These are phyloP conservation scores for Epicampocera succincta DNA, from an alignment of 2,888 invertebrate species.

Conservation along the genomic window DNA sequence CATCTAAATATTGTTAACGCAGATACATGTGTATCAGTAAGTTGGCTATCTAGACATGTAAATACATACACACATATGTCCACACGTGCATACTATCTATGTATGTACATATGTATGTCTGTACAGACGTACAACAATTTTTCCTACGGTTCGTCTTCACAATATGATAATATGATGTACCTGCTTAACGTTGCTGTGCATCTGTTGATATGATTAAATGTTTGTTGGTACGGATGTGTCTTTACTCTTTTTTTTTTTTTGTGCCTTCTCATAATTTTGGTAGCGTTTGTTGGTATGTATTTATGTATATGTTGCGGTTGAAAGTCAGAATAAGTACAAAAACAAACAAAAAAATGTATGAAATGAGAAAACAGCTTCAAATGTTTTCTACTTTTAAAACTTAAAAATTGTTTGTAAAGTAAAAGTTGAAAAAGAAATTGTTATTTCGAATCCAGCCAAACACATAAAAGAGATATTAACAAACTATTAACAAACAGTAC, in stretches of 20 bases:
- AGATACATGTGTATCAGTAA: conserved; percentile 10
- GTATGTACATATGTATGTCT: not conserved
- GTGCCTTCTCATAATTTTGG: conserved; percentile 21
- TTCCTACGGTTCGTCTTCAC: not conserved
- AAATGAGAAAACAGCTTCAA: conserved; percentile 6
- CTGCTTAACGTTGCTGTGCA: not conserved
- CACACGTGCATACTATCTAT: too few relatives aligned
- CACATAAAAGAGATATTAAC: conserved; percentile 10
- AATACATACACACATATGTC: too few relatives aligned
- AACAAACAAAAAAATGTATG: not conserved
- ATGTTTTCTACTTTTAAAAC: conserved; percentile 35
- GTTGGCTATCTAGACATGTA: not conserved
- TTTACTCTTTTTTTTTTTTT: not conserved
- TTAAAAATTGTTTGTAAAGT: conserved; percentile 26
- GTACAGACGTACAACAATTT: not conserved
- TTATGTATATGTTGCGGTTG: too few relatives aligned
- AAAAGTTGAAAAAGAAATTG: conserved; percentile 23
- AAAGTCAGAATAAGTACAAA: conserved; percentile 4
- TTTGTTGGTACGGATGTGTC: not conserved
- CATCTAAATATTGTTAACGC: conserved; percentile 28
- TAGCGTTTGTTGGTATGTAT: conserved; percentile 18
- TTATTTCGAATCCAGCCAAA: not conserved
- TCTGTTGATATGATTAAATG: not conserved
- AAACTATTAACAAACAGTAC: too few relatives aligned
- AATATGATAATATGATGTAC: conserved; percentile 19